Percentiles rank a stretch among this genome's conserved stretches.
phyloP scores from a whole-genome alignment of 2,113 vertebrate species.

The Aspiorhynchus laticeps region DNA sequence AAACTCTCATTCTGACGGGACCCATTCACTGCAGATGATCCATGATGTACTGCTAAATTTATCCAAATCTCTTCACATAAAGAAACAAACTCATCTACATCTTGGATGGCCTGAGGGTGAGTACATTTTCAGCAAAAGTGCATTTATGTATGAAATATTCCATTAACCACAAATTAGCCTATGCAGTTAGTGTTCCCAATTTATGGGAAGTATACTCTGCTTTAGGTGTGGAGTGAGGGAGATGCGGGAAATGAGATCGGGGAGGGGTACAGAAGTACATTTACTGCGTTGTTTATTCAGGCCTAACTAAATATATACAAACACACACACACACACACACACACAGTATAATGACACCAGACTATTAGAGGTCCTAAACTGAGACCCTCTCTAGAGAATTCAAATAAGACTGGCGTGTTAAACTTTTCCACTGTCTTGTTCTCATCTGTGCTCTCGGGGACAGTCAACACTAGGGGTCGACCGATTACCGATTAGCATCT shows the following conservation, averaged over 20 bases:
- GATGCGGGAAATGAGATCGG: conserved; percentile 63
- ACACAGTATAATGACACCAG: conserved; percentile 37
- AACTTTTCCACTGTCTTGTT: conserved; percentile 50
- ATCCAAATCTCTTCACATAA: neutral
- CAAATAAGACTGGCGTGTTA: conserved; percentile 24
- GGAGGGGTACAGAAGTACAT: conserved; percentile 68
- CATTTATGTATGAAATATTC: neutral
- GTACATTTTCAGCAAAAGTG: neutral
- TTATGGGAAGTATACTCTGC: conserved; percentile 11
- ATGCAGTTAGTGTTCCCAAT: neutral
- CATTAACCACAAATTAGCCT: neutral
- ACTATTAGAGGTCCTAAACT: conserved; percentile 52
- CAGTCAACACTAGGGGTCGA: no score
- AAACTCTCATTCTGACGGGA: neutral
- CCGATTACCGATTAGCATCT: no score
- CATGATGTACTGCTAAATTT: neutral
- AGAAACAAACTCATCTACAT: neutral
- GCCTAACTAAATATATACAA: conserved; percentile 38
- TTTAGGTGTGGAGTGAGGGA: conserved; percentile 32
- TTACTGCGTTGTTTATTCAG: conserved; percentile 69
- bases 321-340: neutral
- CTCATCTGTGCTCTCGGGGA: conserved; percentile 1
- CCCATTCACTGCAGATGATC: neutral
- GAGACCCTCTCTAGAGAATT: conserved; percentile 48
- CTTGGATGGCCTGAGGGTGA: neutral